Percentiles rank a stretch among this genome's conserved stretches.
These are phyloP conservation scores for Cenopis cana DNA, from an alignment of 2,888 invertebrate genomes.

Conservation along the genomic window DNA sequence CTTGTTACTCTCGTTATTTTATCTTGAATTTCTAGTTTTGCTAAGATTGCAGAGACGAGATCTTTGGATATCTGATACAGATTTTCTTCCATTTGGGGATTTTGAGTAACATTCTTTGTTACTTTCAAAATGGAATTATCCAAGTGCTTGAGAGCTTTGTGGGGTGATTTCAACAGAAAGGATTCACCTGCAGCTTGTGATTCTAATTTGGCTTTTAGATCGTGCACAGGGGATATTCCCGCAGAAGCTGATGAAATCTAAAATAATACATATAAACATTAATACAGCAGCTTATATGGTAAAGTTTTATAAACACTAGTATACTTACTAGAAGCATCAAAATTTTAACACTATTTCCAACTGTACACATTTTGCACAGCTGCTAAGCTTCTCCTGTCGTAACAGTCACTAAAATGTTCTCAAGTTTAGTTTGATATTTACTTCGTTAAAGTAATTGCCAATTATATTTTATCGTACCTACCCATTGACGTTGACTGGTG, in stretches of 20 bases:
- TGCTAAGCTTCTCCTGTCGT: background rate
- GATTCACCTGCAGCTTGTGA: constrained; percentile 58
- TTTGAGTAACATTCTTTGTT: constrained; percentile 77
- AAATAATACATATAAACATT: constrained; percentile 25
- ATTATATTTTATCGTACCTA: constrained; percentile 29
- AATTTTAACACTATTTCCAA: constrained; percentile 17
- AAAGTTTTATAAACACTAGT: background rate
- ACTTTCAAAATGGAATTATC: constrained; percentile 69
- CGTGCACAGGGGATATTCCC: constrained; percentile 77
- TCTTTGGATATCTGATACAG: constrained; percentile 78
- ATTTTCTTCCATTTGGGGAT: constrained; percentile 74
- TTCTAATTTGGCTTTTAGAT: constrained; percentile 66
- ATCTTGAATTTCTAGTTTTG: constrained; percentile 78
- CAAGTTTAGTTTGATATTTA: background rate
- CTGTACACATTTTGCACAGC: constrained; percentile 29
- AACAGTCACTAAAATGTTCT: constrained; percentile 23
- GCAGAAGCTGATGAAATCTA: constrained; percentile 59
- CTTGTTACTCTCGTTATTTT: constrained; percentile 79
- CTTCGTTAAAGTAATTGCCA: constrained; percentile 37
- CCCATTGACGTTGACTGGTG: constrained; percentile 2
- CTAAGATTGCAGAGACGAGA: constrained; percentile 74
- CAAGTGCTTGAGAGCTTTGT: constrained; percentile 71
- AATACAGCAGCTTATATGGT: constrained; percentile 42
- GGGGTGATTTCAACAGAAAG: constrained; percentile 64
- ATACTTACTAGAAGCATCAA: constrained; percentile 26